A percentile compares a stretch with the other conserved stretches of the same genome.
These are phyloP conservation scores for Enteromius anoplus DNA, from an alignment of 2,797 vertebrate genomes.

Conservation along the genomic window DNA sequence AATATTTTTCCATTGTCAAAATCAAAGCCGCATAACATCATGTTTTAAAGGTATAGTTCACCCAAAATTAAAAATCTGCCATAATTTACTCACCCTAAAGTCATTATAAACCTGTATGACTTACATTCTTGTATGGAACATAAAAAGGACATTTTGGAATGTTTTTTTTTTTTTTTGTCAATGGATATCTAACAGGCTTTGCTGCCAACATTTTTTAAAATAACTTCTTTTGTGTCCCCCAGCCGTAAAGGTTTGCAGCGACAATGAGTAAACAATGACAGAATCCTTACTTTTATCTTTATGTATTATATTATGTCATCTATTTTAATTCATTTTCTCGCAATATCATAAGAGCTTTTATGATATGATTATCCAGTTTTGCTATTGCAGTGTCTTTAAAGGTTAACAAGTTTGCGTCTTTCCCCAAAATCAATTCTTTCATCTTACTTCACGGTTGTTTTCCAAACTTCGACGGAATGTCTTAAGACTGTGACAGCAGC, in stretches of 20 bases:
- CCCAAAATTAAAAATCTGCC: background rate
- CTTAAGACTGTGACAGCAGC: background rate
- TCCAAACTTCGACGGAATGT: background rate
- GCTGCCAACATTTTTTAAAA: background rate
- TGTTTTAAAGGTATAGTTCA: background rate
- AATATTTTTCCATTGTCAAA: conserved; percentile 24
- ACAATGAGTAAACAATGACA: background rate
- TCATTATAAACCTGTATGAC: background rate
- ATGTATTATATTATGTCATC: background rate
- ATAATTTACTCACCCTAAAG: background rate
- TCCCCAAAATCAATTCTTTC: background rate
- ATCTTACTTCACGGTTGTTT: background rate
- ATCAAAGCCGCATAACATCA: background rate
- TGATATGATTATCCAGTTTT: background rate
- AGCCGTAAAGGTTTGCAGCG: background rate
- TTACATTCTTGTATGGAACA: background rate
- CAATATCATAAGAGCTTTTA: background rate
- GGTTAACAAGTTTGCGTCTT: background rate
- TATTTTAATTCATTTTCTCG: background rate
- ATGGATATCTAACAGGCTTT: background rate
- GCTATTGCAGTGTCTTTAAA: background rate
- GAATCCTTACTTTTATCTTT: background rate
- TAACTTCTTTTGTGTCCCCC: background rate
- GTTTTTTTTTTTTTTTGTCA: background rate
- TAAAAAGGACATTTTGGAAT: background rate